Percentiles rank a stretch among this genome's conserved stretches.
Conservation (phyloP, 2,113 vertebrate species). For the Misgurnus anguillicaudatus region DNA sequence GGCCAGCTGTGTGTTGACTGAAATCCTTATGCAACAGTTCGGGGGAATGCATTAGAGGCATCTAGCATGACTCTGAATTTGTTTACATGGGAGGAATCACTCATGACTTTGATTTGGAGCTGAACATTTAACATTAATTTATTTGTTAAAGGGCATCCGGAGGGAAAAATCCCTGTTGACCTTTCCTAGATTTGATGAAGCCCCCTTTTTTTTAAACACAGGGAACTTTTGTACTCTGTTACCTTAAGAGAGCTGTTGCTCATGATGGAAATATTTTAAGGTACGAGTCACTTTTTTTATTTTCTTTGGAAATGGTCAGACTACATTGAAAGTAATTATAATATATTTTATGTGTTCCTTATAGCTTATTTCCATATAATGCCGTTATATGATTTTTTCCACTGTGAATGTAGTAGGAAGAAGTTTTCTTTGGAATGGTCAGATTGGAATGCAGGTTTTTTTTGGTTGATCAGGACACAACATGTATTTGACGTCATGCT, state of each 20-base stretch:
- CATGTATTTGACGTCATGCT: not conserved
- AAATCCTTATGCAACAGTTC: constrained; percentile 58
- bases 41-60: constrained; percentile 13
- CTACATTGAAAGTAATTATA: no score
- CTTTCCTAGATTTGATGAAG: not conserved
- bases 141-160: not conserved
- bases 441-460: not conserved
- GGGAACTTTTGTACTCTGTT: not conserved
- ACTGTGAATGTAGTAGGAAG: not conserved
- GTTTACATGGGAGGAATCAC: constrained; percentile 61
- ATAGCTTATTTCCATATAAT: no score
- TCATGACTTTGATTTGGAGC: constrained; percentile 60
- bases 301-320: no score
- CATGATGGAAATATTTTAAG: not conserved
- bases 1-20: constrained; percentile 51
- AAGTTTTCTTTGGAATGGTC: not conserved
- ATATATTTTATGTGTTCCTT: no score
- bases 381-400: not conserved
- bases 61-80: constrained; percentile 49
- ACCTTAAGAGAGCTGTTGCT: not conserved
- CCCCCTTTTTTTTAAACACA: not conserved
- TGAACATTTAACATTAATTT: constrained; percentile 49
- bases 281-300: no score
- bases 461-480: not conserved
- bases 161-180: not conserved